phyloP scores from a whole-genome alignment of 2,888 invertebrate genomes.

The Agriopis leucophaearia region DNA sequence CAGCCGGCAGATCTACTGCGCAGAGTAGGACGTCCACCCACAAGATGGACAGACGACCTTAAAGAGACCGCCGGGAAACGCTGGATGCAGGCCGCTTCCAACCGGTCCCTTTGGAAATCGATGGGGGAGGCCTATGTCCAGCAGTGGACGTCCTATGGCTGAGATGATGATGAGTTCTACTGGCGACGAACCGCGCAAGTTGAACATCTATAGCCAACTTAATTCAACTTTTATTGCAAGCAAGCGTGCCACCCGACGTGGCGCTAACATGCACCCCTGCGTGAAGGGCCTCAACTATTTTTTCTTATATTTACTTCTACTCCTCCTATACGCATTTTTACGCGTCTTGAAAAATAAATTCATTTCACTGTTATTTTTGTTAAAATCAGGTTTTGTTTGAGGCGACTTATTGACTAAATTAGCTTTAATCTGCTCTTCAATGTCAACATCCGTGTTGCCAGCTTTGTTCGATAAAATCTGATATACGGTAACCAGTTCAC shows the following conservation, averaged over 20 bases:
- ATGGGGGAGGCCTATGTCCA: too few species aligned
- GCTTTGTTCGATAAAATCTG: constrained; percentile 6
- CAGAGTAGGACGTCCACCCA: too few species aligned
- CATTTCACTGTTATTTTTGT: constrained; percentile 1
- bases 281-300: background rate
- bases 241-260: background rate
- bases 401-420: constrained; percentile 24
- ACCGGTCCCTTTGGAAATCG: too few species aligned
- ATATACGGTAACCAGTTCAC: constrained; percentile 20
- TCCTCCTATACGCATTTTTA: background rate
- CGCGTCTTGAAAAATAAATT: background rate
- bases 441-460: background rate
- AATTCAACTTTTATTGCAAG: too few species aligned
- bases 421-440: constrained; percentile 24
- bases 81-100: too few species aligned
- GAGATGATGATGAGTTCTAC: too few species aligned
- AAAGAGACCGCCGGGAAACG: too few species aligned
- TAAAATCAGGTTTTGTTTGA: background rate
- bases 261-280: background rate
- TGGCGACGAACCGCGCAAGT: too few species aligned
- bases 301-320: constrained; percentile 3
- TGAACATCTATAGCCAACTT: background rate
- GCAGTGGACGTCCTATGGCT: too few species aligned
- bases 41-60: too few species aligned
- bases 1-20: too few species aligned